Conservation (phyloP, 1,140 invertebrate species). For the Heliconius hewitsoni region DNA sequence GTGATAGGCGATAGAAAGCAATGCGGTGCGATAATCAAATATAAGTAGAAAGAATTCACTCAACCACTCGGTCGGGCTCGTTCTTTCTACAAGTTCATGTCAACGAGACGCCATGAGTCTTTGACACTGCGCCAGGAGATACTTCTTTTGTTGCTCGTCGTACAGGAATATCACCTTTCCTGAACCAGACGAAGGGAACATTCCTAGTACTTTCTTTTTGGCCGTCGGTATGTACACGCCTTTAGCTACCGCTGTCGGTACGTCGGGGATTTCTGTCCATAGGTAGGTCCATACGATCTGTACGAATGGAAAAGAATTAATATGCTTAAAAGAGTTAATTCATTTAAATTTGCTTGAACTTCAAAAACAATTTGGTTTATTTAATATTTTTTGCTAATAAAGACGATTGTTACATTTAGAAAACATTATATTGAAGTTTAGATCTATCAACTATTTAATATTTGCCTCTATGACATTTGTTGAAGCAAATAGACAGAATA, state of each 20-base stretch:
- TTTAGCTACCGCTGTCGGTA: slow-evolving; percentile 66
- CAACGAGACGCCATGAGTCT: slow-evolving; percentile 70
- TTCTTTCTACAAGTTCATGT: slow-evolving; percentile 75
- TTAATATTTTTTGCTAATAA: too few species aligned
- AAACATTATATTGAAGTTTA: too few species aligned
- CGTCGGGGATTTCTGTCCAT: slow-evolving; percentile 74
- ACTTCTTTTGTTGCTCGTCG: slow-evolving; percentile 71
- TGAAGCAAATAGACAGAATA: too few species aligned
- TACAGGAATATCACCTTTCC: slow-evolving; percentile 75
- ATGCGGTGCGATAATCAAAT: slow-evolving; percentile 66
- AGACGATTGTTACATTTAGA: too few species aligned
- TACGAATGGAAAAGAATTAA: neutral
- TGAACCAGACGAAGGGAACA: slow-evolving; percentile 68
- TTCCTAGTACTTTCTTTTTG: slow-evolving; percentile 75
- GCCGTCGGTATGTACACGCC: slow-evolving; percentile 75
- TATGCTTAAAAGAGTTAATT: neutral
- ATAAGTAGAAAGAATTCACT: slow-evolving; percentile 70
- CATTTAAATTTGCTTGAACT: neutral
- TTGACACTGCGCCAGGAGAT: slow-evolving; percentile 67
- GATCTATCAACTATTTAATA: too few species aligned
- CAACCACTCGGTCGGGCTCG: slow-evolving; percentile 50
- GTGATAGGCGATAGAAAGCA: slow-evolving; percentile 69
- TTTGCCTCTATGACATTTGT: too few species aligned
- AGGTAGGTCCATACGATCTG: slow-evolving; percentile 79
- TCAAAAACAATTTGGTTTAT: neutral